phyloP scores from a whole-genome alignment of 2,888 invertebrate genomes.

The Amiota minor region DNA sequence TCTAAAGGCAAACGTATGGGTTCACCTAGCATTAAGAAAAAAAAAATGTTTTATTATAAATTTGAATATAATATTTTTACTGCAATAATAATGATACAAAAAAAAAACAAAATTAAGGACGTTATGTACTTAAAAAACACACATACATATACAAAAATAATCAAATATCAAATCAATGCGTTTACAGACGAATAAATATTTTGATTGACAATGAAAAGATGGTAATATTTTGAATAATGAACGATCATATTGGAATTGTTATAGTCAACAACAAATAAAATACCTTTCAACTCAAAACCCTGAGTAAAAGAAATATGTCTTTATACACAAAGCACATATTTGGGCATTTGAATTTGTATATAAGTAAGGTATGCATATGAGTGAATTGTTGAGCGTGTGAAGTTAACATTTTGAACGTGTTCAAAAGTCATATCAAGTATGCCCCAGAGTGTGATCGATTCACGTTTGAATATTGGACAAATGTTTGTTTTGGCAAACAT shows the following conservation, averaged over 20 bases:
- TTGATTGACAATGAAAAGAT: conserved; percentile 56
- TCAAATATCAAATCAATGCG: conserved; percentile 35
- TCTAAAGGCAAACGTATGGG: conserved; percentile 72
- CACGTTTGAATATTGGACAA: neutral
- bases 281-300: conserved; percentile 31
- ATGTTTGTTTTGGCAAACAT: conserved; percentile 32
- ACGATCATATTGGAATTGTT: neutral
- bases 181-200: conserved; percentile 60
- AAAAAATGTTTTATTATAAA: neutral
- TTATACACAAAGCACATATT: neutral
- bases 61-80: neutral
- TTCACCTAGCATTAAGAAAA: conserved; percentile 64
- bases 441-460: conserved; percentile 62
- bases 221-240: too few relatives aligned
- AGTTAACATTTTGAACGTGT: conserved; percentile 9
- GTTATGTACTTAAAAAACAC: conserved; percentile 4
- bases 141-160: conserved; percentile 35
- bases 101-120: too few relatives aligned
- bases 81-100: conserved; percentile 20
- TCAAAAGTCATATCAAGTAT: conserved; percentile 16
- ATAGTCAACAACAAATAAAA: neutral
- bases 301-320: conserved; percentile 1
- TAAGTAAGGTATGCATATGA: too few relatives aligned
- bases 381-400: too few relatives aligned
- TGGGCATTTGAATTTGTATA: too few relatives aligned